A percentile compares a stretch with the other conserved stretches of the same genome.
Conservation (phyloP, 1,140 invertebrate species). For the Rhynchophorus ferrugineus region DNA sequence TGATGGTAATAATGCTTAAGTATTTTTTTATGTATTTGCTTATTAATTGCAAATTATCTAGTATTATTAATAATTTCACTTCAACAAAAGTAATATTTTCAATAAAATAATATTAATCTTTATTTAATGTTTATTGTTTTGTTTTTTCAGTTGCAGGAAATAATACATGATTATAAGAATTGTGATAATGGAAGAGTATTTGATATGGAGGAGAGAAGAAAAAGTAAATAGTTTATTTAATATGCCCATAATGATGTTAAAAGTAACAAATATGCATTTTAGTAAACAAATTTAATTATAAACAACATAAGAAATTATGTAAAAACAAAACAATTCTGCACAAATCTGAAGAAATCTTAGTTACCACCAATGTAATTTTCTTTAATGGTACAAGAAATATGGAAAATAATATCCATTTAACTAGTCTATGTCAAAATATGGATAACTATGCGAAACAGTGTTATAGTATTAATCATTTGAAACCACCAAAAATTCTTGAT, state of each 20-base stretch:
- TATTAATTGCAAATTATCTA: background rate
- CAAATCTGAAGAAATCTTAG: constrained; percentile 8
- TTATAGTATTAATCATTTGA: too few relatives aligned
- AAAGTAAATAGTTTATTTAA: constrained; percentile 22
- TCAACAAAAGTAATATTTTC: too few relatives aligned
- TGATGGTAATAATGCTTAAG: constrained; percentile 48
- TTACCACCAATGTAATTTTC: constrained; percentile 12
- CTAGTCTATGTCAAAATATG: too few relatives aligned
- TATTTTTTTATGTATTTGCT: constrained; percentile 1
- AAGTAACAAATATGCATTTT: too few relatives aligned
- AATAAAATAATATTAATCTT: too few relatives aligned
- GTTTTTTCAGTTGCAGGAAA: constrained; percentile 51
- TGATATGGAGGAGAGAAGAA: constrained; percentile 29
- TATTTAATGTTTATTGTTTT: background rate
- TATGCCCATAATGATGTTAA: too few relatives aligned
- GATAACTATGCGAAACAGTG: too few relatives aligned
- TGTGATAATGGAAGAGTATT: constrained; percentile 46
- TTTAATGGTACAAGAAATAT: constrained; percentile 2
- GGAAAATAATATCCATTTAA: background rate
- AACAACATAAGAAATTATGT: constrained; percentile 15
- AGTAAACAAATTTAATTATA: constrained; percentile 17
- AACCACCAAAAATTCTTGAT: too few relatives aligned
- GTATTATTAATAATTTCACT: background rate
- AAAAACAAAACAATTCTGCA: constrained; percentile 1
- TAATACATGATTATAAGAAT: constrained; percentile 59